Conservation (phyloP, 37 sponge, comb jelly and placozoan genomes). For the Lycopodina hypogea region DNA sequence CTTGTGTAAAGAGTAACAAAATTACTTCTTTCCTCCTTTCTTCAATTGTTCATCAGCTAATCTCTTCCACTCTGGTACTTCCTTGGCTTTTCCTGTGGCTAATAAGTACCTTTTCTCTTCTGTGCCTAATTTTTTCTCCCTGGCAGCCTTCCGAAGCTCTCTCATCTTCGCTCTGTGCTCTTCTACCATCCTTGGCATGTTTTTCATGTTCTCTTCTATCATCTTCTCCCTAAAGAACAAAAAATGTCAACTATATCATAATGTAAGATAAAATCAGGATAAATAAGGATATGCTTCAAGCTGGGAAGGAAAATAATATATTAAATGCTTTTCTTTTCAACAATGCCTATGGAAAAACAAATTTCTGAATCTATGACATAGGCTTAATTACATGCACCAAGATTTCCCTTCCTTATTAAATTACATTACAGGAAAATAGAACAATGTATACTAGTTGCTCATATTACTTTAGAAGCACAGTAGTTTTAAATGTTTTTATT, state of each 20-base stretch:
- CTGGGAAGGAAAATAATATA: too few relatives aligned
- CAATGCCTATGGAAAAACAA: too few relatives aligned
- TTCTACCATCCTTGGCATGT: slow-evolving; percentile 86
- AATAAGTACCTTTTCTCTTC: slow-evolving; percentile 65
- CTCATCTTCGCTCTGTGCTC: slow-evolving; percentile 63
- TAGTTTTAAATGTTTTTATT: too few relatives aligned
- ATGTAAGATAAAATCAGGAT: too few relatives aligned
- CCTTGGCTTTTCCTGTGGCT: slow-evolving; percentile 64
- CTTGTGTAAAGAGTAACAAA: too few relatives aligned
- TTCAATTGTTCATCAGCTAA: background rate
- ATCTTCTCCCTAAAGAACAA: slow-evolving; percentile 31
- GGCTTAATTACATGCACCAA: too few relatives aligned
- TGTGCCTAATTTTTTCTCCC: slow-evolving; percentile 43
- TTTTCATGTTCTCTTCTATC: slow-evolving; percentile 85
- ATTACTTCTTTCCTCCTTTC: background rate
- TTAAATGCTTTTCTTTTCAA: too few relatives aligned
- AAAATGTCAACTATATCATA: background rate
- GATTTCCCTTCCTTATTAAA: too few relatives aligned
- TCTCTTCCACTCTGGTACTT: slow-evolving; percentile 61
- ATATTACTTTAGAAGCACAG: too few relatives aligned
- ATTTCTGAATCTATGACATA: too few relatives aligned
- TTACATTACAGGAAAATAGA: too few relatives aligned
- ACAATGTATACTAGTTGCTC: too few relatives aligned
- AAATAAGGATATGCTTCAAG: background rate
- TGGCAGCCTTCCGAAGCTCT: slow-evolving; percentile 32